Percentiles rank a stretch among this genome's conserved stretches.
These are phyloP conservation scores for Zosterops borbonicus DNA, from an alignment of 2,113 vertebrate species.

Conservation along the genomic window DNA sequence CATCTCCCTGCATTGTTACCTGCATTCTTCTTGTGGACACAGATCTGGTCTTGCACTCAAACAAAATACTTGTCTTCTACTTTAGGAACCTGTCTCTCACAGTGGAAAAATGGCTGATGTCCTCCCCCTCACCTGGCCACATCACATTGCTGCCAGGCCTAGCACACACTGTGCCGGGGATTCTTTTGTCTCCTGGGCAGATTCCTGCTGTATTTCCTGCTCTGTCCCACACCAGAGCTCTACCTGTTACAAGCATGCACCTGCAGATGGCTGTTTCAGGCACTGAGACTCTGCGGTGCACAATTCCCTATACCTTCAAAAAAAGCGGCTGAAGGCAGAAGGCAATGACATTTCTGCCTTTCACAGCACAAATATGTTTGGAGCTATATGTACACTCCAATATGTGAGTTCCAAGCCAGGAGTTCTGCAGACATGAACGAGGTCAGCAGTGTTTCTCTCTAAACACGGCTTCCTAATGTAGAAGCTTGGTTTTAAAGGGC, in stretches of 20 bases:
- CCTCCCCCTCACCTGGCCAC: too few relatives aligned
- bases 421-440: not conserved
- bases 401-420: not conserved
- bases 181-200: not conserved
- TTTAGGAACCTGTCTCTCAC: too few relatives aligned
- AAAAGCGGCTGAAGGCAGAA: not conserved
- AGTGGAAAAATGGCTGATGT: too few relatives aligned
- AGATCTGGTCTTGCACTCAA: too few relatives aligned
- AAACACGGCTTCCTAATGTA: not conserved
- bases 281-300: not conserved
- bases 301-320: not conserved
- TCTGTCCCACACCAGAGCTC: not conserved
- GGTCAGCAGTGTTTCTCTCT: not conserved
- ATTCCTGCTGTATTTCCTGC: not conserved
- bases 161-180: not conserved
- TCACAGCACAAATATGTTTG: not conserved
- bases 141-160: too few relatives aligned
- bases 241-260: not conserved
- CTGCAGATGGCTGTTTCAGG: not conserved
- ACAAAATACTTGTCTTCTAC: too few relatives aligned
- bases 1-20: too few relatives aligned
- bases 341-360: not conserved
- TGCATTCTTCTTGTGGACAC: too few relatives aligned
- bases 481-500: not conserved
- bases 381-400: not conserved